Percentiles rank a stretch among this genome's conserved stretches.
These are phyloP conservation scores for Pachypeltis micranthus DNA, from an alignment of 1,140 invertebrate species.

Conservation along the genomic window DNA sequence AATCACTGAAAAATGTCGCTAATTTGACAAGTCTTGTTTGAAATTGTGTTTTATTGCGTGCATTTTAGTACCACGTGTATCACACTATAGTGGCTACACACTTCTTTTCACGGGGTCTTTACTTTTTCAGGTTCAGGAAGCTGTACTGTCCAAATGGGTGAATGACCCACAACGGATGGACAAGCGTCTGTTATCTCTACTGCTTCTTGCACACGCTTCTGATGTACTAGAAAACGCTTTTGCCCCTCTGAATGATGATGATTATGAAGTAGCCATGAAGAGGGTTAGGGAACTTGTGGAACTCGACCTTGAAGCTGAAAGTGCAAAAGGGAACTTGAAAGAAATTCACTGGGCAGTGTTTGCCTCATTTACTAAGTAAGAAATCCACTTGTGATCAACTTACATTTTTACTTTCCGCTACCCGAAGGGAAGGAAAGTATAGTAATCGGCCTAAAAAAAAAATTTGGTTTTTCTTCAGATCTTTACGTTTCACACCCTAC, in stretches of 20 bases:
- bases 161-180: conserved; percentile 98
- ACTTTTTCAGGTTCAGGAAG: conserved; percentile 84
- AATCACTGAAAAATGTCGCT: no score
- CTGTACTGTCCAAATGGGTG: conserved; percentile 89
- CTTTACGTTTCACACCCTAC: no score
- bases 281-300: conserved; percentile 90
- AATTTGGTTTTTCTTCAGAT: no score
- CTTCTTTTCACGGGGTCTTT: no score
- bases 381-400: no score
- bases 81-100: no score
- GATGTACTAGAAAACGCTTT: conserved; percentile 99
- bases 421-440: no score
- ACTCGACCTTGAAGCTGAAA: conserved; percentile 90
- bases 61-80: no score
- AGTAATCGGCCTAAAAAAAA: no score
- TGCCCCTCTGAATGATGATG: conserved; percentile 92
- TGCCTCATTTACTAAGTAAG: conserved; percentile 92
- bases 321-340: conserved; percentile 71
- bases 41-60: no score
- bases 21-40: no score
- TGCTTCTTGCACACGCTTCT: conserved; percentile 92
- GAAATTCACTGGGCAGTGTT: conserved; percentile 98
- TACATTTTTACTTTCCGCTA: no score
- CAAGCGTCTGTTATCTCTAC: conserved; percentile 77
- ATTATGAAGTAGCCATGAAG: conserved; percentile 97